phyloP scores from a whole-genome alignment of 1,140 invertebrate species.

The Monomorium pharaonis region DNA sequence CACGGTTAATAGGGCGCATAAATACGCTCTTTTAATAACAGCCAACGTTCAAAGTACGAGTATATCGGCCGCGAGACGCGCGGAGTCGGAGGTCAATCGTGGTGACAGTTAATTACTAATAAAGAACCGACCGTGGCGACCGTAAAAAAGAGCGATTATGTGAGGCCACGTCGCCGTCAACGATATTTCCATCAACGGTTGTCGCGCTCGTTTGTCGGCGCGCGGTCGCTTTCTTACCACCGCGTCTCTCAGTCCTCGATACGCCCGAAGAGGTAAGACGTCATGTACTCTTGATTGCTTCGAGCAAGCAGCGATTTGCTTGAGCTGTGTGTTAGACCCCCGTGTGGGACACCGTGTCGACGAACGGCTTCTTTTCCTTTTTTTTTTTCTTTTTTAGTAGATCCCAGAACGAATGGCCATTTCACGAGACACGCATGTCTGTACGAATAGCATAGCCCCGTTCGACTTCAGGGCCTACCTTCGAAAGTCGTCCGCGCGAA shows the following conservation, averaged over 20 bases:
- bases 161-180: conserved; percentile 36
- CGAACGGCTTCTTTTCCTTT: conserved; percentile 34
- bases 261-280: conserved; percentile 74
- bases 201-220: conserved; percentile 10
- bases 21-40: conserved; percentile 20
- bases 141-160: conserved; percentile 34
- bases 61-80: conserved; percentile 52
- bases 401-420: conserved; percentile 24
- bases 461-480: conserved; percentile 32
- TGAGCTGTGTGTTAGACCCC: conserved; percentile 50
- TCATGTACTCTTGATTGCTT: conserved; percentile 55
- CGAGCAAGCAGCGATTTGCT: conserved; percentile 57
- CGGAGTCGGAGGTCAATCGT: conserved; percentile 50
- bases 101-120: conserved; percentile 55
- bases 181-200: conserved; percentile 50
- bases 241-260: conserved; percentile 20
- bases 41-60: conserved; percentile 49
- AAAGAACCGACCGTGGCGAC: conserved; percentile 36
- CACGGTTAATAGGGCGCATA: conserved; percentile 26
- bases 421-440: conserved; percentile 50
- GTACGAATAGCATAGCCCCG: conserved; percentile 7
- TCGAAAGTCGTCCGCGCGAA: not conserved
- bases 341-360: not conserved
- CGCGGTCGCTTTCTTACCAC: conserved; percentile 30
- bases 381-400: conserved; percentile 30